Percentiles rank a stretch among this genome's conserved stretches.
Conservation (phyloP, 2,888 invertebrate species). For the Malthinus seriepunctatus region DNA sequence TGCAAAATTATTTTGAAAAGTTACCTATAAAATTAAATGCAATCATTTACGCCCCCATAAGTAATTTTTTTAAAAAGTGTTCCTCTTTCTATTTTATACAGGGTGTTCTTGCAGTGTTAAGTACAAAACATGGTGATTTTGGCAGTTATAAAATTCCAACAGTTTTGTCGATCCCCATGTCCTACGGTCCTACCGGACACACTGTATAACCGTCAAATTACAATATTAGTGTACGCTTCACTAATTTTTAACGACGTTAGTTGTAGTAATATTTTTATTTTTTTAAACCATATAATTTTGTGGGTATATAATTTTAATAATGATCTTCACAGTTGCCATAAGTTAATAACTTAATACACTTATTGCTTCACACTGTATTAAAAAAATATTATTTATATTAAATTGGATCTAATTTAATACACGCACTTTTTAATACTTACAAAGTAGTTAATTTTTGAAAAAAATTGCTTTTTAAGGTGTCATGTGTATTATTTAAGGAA, state of each 20-base stretch:
- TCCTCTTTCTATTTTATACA: too few species aligned
- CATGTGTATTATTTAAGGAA: too few species aligned
- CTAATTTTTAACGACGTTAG: conserved; percentile 40
- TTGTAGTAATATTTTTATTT: conserved; percentile 39
- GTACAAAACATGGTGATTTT: too few species aligned
- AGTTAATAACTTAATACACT: conserved; percentile 50
- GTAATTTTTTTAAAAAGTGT: background rate
- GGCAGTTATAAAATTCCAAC: too few species aligned
- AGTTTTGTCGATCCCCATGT: too few species aligned
- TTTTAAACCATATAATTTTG: conserved; percentile 39
- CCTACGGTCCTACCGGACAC: too few species aligned
- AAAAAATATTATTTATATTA: conserved; percentile 6
- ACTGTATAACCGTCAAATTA: conserved; percentile 25
- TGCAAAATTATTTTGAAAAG: too few species aligned
- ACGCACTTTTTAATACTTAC: conserved; percentile 6
- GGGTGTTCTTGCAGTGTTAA: too few species aligned
- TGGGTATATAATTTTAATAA: conserved; percentile 47
- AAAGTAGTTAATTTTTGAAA: background rate
- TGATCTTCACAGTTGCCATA: conserved; percentile 50
- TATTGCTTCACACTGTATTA: conserved; percentile 25
- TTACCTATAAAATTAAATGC: background rate
- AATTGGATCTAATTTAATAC: conserved; percentile 15
- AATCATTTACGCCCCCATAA: conserved; percentile 30
- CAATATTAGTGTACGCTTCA: conserved; percentile 36
- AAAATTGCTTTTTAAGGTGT: too few species aligned